Evolutionary conservation across 2,797 vertebrate species (phyloP).

Genomic region (Poecilia wingei): DNA sequence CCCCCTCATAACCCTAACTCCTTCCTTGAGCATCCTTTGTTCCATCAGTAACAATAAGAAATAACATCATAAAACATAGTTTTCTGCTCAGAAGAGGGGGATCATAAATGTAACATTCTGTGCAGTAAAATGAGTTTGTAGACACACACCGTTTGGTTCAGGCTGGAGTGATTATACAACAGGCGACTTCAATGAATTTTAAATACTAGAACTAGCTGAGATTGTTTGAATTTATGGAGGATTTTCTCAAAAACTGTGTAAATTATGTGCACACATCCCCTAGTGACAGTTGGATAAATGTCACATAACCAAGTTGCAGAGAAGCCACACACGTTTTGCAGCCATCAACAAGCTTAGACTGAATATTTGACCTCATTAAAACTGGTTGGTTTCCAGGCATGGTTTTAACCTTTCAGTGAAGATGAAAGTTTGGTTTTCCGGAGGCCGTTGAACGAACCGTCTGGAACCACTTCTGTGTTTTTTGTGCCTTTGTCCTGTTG

Average conservation of each 20-base stretch:
- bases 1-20: background rate
- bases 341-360: background rate
- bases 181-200: background rate
- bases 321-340: background rate
- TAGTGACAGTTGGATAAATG: background rate
- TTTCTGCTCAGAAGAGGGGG: constrained; percentile 1
- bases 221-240: background rate
- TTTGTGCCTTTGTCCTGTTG: background rate
- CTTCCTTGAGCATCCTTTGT: constrained; percentile 5
- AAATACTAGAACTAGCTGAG: background rate
- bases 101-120: background rate
- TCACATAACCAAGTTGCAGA: background rate
- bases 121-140: background rate
- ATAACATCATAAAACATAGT: background rate
- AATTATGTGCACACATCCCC: background rate
- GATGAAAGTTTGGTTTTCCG: background rate
- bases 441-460: background rate
- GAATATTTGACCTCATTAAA: background rate
- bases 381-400: background rate
- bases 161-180: background rate
- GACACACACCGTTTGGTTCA: background rate
- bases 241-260: constrained; percentile 4
- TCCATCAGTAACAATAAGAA: background rate
- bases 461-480: background rate
- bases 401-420: background rate